These are phyloP conservation scores for Trochalopteron elliotii DNA, from an alignment of 2,113 vertebrate genomes.

Conservation along the genomic window DNA sequence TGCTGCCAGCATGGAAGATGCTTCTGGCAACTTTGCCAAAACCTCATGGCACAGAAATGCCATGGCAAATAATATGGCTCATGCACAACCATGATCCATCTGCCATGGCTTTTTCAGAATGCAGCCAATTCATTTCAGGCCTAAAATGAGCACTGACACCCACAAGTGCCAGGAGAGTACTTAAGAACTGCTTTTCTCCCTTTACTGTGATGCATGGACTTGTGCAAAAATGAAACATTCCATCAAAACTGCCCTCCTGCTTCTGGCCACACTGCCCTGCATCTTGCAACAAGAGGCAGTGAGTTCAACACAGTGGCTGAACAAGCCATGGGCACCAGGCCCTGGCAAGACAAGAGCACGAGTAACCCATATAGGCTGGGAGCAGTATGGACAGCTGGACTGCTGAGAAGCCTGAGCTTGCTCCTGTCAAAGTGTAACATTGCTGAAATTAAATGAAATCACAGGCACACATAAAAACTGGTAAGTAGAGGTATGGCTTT, in stretches of 20 bases:
- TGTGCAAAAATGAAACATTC: neutral
- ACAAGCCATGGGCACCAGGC: neutral
- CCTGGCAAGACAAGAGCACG: neutral
- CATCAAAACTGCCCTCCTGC: neutral
- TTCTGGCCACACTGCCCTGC: neutral
- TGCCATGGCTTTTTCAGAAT: neutral
- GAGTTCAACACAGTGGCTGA: neutral
- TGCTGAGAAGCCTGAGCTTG: neutral
- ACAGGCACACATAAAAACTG: neutral
- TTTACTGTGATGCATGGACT: neutral
- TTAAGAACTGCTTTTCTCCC: neutral
- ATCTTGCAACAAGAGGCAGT: neutral
- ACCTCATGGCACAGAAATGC: neutral
- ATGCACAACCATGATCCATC: neutral
- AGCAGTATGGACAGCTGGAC: accelerated
- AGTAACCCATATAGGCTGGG: neutral
- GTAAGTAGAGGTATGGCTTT: neutral
- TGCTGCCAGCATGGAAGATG: neutral
- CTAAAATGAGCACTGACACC: neutral
- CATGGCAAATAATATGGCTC: neutral
- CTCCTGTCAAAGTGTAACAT: neutral
- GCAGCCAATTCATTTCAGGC: neutral
- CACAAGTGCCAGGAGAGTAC: accelerated
- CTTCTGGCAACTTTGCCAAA: neutral
- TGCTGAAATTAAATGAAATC: neutral